Percentiles rank a stretch among this genome's conserved stretches.
Conservation (phyloP, 2,888 invertebrate genomes). For the Ornithoptera priamus region DNA sequence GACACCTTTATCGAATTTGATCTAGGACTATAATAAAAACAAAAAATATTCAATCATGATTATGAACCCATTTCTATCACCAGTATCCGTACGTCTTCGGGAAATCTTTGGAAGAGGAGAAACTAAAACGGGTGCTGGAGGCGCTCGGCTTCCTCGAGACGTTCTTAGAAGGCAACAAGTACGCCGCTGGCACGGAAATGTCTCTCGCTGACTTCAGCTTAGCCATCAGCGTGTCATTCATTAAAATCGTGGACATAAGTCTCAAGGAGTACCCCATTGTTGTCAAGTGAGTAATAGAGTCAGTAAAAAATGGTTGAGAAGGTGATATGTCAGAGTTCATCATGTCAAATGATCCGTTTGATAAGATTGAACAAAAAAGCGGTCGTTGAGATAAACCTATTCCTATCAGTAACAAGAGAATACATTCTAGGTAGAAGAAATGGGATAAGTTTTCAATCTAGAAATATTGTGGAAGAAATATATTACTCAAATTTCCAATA, state of each 20-base stretch:
- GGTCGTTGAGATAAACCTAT: too few species aligned
- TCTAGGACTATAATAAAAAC: not conserved
- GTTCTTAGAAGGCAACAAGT: constrained; percentile 81
- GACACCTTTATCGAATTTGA: not conserved
- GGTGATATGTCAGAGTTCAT: too few species aligned
- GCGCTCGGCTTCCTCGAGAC: constrained; percentile 81
- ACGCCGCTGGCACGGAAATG: constrained; percentile 82
- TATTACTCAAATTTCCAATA: too few species aligned
- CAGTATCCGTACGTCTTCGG: constrained; percentile 83
- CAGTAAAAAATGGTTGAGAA: too few species aligned
- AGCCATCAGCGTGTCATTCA: constrained; percentile 17
- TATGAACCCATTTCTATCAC: not conserved
- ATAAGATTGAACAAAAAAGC: too few species aligned
- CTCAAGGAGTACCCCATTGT: constrained; percentile 13
- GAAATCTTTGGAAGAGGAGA: constrained; percentile 80
- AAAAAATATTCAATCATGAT: not conserved
- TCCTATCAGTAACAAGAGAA: too few species aligned
- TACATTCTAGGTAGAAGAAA: too few species aligned
- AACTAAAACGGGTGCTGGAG: constrained; percentile 80
- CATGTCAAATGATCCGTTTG: too few species aligned
- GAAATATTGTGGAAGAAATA: too few species aligned
- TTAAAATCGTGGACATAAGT: constrained; percentile 9
- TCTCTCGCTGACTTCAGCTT: constrained; percentile 82
- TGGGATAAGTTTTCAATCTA: too few species aligned
- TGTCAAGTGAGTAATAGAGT: constrained; percentile 4